Conservation (phyloP, 2,888 invertebrate genomes). For the Drosophila kanekoi region DNA sequence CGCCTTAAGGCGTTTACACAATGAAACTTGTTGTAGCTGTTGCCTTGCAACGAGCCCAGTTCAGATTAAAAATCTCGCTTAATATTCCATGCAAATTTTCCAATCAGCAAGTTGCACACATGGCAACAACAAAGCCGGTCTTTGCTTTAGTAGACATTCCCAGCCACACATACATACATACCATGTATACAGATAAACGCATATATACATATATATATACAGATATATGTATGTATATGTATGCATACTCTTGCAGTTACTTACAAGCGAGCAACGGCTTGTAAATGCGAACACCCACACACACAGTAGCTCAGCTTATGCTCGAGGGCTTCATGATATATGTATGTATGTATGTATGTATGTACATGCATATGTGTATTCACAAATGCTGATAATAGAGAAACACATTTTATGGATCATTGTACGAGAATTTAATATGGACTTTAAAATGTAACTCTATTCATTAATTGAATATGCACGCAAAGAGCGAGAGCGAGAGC, state of each 20-base stretch:
- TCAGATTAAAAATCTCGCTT: conserved; percentile 38
- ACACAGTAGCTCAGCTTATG: conserved; percentile 34
- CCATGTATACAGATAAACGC: neutral
- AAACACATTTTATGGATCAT: neutral
- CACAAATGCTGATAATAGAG: neutral
- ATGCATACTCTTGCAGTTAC: conserved; percentile 19
- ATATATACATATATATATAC: neutral
- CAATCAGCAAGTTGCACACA: conserved; percentile 30
- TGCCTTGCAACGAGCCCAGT: conserved; percentile 19
- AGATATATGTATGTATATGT: conserved; percentile 4
- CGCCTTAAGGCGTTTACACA: conserved; percentile 10
- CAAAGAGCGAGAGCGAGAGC: no score
- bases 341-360: no score
- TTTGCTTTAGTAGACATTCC: conserved; percentile 31
- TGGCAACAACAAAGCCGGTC: conserved; percentile 41
- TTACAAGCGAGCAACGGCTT: conserved; percentile 21
- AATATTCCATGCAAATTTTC: conserved; percentile 48
- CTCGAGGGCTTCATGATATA: conserved; percentile 23
- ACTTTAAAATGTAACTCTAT: no score
- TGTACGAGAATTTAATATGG: no score
- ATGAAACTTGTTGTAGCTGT: conserved; percentile 30
- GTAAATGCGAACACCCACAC: conserved; percentile 47
- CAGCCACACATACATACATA: conserved; percentile 19
- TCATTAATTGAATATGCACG: no score
- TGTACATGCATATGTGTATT: no score